Base-by-base conservation (phyloP, 1,140 invertebrate genomes). In the Drosophila kepulauana region DNA sequence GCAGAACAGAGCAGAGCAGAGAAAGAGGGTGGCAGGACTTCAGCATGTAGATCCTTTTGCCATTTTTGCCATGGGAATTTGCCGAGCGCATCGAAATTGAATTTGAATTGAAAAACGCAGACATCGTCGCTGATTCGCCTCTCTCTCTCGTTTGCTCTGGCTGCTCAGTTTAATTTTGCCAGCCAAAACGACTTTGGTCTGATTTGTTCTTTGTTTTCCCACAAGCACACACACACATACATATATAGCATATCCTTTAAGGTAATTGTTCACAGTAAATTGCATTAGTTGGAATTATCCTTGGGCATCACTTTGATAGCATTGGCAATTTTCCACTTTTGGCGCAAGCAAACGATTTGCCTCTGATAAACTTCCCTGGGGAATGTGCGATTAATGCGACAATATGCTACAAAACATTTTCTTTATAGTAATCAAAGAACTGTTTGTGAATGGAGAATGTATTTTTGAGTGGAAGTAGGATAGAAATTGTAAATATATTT, bases 91-190 rank as follows among this genome's bases (percentile, higher is more conserved):
- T 38, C 54, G 61, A 87, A 86, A 82, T 87, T 82, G 79, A 86
- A 87, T 87, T 86, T 71, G 58, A 76, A 87, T 84, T 69, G 81
- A 80, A 80, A 79, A 72, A 57, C 45, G 48, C 66, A 54, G 65
- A 64, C 65, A 61, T 28, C 3, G 57, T 48, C 72, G 64, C 45
- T 48, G 51, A 62, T 56, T 63, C 30, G 16, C 20, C 30, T 13
- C 20, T 25, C 16, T 64, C 45, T 66, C 10, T 28, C 28, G 41
- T 45, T 46, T 28, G 15, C 35, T 25, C 20, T 13, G 2, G 56
- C 15, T 28, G 48, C 43, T 68, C 41, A 20, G 54, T 38, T 68
- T 51, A 43, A 30, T 65, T 54, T 65, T 33, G 35, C 56, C 57
- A 52, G 41, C 33, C 33, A 51, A 52, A 70, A 38, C 13, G 16